Evolutionary conservation across 2,888 invertebrate genomes (phyloP).

Genomic region (Epinotia bilunana): DNA sequence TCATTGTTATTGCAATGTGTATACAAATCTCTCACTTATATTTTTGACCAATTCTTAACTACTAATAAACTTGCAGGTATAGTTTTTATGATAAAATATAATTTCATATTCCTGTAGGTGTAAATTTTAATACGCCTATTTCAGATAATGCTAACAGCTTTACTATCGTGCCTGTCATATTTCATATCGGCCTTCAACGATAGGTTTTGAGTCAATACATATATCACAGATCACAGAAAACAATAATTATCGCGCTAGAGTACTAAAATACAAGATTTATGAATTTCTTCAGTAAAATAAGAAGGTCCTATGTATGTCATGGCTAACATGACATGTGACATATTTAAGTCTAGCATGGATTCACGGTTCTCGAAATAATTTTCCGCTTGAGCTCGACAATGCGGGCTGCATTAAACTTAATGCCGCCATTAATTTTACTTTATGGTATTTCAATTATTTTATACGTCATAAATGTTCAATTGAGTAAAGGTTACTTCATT

Average conservation of each 20-base stretch:
- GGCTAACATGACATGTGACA: neutral
- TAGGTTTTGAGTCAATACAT: constrained; percentile 39
- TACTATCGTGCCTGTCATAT: neutral
- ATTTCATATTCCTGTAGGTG: neutral
- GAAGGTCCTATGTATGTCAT: neutral
- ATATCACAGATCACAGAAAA: constrained; percentile 22
- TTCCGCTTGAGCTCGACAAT: constrained; percentile 47
- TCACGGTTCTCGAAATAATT: constrained; percentile 36
- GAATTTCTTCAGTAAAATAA: neutral
- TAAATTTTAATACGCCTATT: neutral
- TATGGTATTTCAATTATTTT: constrained; percentile 71
- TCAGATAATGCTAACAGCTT: neutral
- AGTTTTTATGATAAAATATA: neutral
- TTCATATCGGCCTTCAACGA: neutral
- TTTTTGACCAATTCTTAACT: neutral
- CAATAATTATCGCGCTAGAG: constrained; percentile 27
- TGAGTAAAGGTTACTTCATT: constrained; percentile 53
- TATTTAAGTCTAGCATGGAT: constrained; percentile 5
- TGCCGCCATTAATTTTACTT: constrained; percentile 65
- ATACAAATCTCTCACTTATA: neutral
- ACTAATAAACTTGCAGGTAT: neutral
- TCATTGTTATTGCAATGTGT: neutral
- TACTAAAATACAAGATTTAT: constrained; percentile 41
- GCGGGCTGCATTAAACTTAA: constrained; percentile 72
- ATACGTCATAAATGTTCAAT: constrained; percentile 67